Evolutionary conservation across 2,113 vertebrate species (phyloP).

Genomic region (Nothoprocta perdicaria): DNA sequence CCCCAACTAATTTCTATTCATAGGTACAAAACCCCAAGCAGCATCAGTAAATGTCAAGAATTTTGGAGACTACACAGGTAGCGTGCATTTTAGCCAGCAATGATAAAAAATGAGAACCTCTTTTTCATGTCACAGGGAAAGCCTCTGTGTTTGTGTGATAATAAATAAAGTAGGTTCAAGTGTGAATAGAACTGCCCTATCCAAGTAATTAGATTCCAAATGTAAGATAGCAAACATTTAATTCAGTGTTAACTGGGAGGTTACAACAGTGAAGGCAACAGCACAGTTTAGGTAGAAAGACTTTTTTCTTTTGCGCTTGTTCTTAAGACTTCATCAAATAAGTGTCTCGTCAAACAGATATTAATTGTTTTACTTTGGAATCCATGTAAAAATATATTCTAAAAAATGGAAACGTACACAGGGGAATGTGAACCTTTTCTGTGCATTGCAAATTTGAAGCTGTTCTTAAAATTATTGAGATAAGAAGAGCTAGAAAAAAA

Average conservation of each 20-base stretch:
- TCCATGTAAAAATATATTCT: neutral
- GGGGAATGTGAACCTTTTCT: neutral
- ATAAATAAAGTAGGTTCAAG: neutral
- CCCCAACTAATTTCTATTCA: neutral
- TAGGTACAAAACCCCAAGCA: neutral
- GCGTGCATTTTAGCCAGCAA: neutral
- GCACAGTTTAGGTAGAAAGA: neutral
- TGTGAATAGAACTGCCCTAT: neutral
- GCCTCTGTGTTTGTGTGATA: neutral
- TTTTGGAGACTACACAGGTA: neutral
- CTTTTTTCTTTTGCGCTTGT: neutral
- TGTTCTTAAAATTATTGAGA: neutral
- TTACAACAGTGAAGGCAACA: neutral
- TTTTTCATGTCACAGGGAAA: neutral
- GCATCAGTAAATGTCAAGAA: neutral
- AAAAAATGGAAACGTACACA: neutral
- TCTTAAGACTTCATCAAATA: neutral
- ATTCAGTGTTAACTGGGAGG: conserved; percentile 14
- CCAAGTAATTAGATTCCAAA: neutral
- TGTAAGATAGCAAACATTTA: neutral
- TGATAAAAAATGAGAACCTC: neutral
- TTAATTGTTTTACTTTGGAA: neutral
- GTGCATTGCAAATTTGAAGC: neutral
- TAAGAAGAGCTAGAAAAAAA: neutral
- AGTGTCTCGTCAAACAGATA: neutral